Evolutionary conservation across 2,113 vertebrate genomes (phyloP), one percentile per base, ranked within the genome.

Genomic region (Pachycephala philippinensis): DNA sequence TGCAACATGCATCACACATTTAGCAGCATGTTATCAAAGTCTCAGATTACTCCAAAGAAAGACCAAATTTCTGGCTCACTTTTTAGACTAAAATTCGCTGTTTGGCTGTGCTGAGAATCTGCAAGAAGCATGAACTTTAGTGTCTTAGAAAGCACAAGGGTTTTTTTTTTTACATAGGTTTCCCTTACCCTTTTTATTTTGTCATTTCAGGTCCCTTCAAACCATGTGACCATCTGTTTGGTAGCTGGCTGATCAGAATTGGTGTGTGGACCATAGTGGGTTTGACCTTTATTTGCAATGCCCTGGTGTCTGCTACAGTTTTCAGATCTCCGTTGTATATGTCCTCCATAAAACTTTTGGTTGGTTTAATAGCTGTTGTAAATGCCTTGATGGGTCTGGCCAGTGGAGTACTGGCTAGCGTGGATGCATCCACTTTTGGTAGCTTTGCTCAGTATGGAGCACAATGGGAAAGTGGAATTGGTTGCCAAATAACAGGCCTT

Each of bases 231-330:
- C 98, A 98, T 69, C 98, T 99, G 39, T 99, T 99, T 40, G 98
- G 99, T 54, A 99, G 99, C 97, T 99, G 99, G 99, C 97, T 99
- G 92, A 98, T 99, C 97, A 97, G 99, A 59, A 98, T 98, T 4
- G 99, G 99, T 23, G 99, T 99, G 70, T 99, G 99, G 99, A 98
- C 98, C 81, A 98, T 99, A 15, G 98, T 99, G 4, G 95, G 90
- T 37, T 70, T 99, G 95, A 98, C 99, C 19, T 97, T 99, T 40
- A 84, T 98, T 79, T 98, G 99, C 91, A 99, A 99, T 45, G 96
- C 97, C 21, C 88, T 99, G 85, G 99, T 99, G 56, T 96, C 98
- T 65, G 97, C 97, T 15, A 98, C 98, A 0, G 92, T 99, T 92
- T 99, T 99, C 98, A 95, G 98, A 56, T 98, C 98, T 60, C 96